A percentile compares a stretch with the other conserved stretches of the same genome.
These are phyloP conservation scores for Chaenogobius annularis DNA, from an alignment of 2,113 vertebrate species.

Conservation along the genomic window DNA sequence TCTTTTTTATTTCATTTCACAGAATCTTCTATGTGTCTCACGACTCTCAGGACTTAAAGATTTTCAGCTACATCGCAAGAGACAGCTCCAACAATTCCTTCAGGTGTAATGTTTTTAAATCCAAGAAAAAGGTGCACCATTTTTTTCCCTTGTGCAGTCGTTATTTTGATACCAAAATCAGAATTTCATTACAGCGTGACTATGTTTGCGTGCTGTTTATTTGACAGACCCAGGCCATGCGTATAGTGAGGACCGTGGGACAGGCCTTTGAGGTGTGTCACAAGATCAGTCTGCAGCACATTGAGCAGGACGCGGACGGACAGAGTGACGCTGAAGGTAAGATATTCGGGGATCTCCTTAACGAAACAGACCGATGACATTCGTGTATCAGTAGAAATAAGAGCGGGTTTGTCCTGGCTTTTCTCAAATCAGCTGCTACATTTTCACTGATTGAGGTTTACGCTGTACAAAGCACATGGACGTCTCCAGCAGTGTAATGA, in stretches of 20 bases:
- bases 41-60: conserved; percentile 86
- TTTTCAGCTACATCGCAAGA: conserved; percentile 85
- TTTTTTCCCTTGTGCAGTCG: neutral
- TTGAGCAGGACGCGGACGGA: conserved; percentile 76
- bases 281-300: conserved; percentile 85
- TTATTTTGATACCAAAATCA: no score
- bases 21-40: conserved; percentile 89
- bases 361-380: neutral
- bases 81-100: conserved; percentile 83
- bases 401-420: neutral
- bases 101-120: conserved; percentile 88
- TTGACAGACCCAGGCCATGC: conserved; percentile 83
- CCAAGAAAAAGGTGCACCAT: conserved; percentile 84
- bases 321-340: conserved; percentile 72
- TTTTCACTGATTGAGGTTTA: neutral
- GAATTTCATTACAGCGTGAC: no score
- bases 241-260: conserved; percentile 82
- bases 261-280: conserved; percentile 89
- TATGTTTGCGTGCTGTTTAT: neutral
- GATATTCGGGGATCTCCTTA: neutral
- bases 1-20: conserved; percentile 23
- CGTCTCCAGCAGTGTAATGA: conserved; percentile 33
- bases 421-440: neutral
- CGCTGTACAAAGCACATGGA: neutral
- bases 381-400: neutral